Base-by-base conservation (phyloP, 1,140 invertebrate genomes). In the Acyrthosiphon pisum region DNA sequence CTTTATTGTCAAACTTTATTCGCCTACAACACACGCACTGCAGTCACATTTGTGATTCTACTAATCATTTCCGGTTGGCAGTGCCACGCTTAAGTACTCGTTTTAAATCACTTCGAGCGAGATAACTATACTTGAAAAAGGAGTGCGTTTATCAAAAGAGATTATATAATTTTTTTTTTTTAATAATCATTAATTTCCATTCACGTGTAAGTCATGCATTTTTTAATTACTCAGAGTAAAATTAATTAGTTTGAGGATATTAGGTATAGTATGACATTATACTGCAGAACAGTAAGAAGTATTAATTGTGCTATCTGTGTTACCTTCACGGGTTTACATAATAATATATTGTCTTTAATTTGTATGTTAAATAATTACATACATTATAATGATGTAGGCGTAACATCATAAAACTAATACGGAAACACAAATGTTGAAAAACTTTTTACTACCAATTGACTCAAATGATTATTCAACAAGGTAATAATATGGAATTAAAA, bases 1-100 rank as follows among this genome's bases (percentile, higher is more conserved):
- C 48, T 89, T 89, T 89, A 53, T 76, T 9, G 90, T 60, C 23
- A 68, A 91, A 91, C 53, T 91, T 91, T 91, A 46, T 46, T 14
- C 6, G 26, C 9, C 41, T 87, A 48, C 30, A 87, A 48, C 30
- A 87, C 41, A n/a, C 46, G 44, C 26, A 86, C 41, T 41, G 9
- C 37, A 90, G 89, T 41, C 89, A 44, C 89, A 90, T 68, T 90
- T 46, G 46, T 88, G 89, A 90, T 68, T 68, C 41, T 18, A 56
- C 90, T 91, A 91, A 91, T 91, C 56, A 76, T 68, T 37, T n/a
- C n/a, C 86, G 86, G 48, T 53, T 23, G 86, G 14, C 20, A 88
- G 86, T 23, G 30, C 26, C 56, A 30, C 30, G 30, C 60, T 68
- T 68, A 68, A 68, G 60, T n/a, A n/a, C 30, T 68, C 30, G 30